phyloP scores from a whole-genome alignment of 2,797 vertebrate genomes.

The Hemibagrus guttatus region DNA sequence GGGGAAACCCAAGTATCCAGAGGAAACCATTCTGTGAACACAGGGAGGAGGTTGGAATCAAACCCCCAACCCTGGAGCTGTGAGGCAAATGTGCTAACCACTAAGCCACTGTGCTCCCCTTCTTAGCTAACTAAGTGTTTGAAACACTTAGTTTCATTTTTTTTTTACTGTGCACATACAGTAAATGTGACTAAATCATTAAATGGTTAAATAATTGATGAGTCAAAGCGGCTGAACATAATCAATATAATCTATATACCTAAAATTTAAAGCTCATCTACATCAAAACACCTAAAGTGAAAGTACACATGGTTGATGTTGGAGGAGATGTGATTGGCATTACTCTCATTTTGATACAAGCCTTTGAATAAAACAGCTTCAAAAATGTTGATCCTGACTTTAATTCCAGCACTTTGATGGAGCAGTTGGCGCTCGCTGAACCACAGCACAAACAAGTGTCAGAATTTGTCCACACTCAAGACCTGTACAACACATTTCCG shows the following conservation, averaged over 20 bases:
- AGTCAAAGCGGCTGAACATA: background rate
- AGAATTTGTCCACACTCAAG: conserved; percentile 75
- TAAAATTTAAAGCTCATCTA: background rate
- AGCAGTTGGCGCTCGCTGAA: conserved; percentile 60
- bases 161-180: background rate
- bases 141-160: background rate
- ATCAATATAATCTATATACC: background rate
- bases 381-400: conserved; percentile 20
- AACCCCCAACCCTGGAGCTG: too few relatives aligned
- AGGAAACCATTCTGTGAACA: too few relatives aligned
- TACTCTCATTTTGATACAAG: background rate
- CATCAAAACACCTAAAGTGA: background rate
- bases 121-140: background rate
- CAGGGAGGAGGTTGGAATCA: too few relatives aligned
- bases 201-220: background rate
- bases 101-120: too few relatives aligned
- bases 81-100: too few relatives aligned
- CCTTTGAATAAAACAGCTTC: conserved; percentile 21
- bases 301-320: background rate
- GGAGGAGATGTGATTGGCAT: background rate
- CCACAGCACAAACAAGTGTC: conserved; percentile 72
- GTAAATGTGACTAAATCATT: background rate
- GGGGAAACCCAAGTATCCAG: too few relatives aligned
- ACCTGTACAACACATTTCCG: conserved; percentile 73
- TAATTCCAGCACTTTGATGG: conserved; percentile 33